Evolutionary conservation across 2,888 invertebrate species (phyloP), one percentile per base, ranked within the genome.

Genomic region (Lochmaea capreae): DNA sequence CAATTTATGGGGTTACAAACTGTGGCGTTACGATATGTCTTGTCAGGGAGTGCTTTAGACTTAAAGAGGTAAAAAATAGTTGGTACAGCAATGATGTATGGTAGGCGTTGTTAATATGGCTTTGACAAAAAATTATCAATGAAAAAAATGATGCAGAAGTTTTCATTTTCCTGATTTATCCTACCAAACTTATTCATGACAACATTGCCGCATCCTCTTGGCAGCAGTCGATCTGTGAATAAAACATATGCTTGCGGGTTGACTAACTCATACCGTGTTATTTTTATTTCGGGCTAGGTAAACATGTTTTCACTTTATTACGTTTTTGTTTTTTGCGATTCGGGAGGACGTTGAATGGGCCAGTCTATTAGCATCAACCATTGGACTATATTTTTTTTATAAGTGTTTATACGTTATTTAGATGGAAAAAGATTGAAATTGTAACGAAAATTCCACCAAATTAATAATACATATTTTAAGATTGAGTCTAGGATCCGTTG

Each of bases 261-360:
- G 77, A 72, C 72, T 77, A 77, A 77, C 77, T 74, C 75, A 73
- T 63, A 71, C 61, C 65, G 68, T 57, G 67, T 69, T 76, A 77
- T 75, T 77, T 75, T 75, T 76, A 77, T 74, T 73, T 76, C 73
- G 46, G 76, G 65, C 59, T 67, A 65, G 66, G 80, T 81, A 81
- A 81, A 81, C 81, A 81, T 80, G 80, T 81, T 81, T 81, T 81
- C 75, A 76, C 67, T 71, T 72, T 71, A 68, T 67, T 75, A 63
- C 73, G 46, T 63, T 70, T 72, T 71, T 74, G 72, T 72, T 75
- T 52, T 75, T 70, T 65, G 59, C 16, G 4, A 43, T 26, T 54
- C 43, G 63, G 52, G 57, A 69, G 66, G 61, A 33, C 67, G 71
- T 59, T 74, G 73, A 67, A 74, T 73, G 69, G 26, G 54, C 42